phyloP scores from a whole-genome alignment of 1,140 invertebrate species.

The Dryas iulia region DNA sequence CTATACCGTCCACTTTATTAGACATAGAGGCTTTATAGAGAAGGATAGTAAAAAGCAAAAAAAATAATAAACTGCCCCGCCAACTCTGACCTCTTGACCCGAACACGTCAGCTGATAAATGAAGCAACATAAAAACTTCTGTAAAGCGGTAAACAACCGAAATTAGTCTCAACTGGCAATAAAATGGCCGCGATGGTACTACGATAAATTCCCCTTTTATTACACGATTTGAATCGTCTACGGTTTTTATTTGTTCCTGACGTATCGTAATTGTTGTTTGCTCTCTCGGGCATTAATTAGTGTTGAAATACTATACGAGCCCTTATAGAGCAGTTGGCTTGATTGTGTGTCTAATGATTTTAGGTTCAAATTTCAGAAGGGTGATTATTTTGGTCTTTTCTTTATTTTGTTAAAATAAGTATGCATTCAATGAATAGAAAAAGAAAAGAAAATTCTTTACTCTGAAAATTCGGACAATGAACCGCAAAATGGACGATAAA shows the following conservation, averaged over 20 bases:
- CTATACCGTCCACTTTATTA: neutral
- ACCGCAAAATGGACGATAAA: no score
- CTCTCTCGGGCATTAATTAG: slow-evolving; percentile 61
- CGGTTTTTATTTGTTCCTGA: slow-evolving; percentile 54
- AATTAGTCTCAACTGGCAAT: slow-evolving; percentile 58
- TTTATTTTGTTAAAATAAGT: neutral
- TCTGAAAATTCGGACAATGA: no score
- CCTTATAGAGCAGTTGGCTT: neutral
- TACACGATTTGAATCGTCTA: slow-evolving; percentile 51
- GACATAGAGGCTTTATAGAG: neutral
- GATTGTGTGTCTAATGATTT: neutral
- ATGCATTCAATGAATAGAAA: no score
- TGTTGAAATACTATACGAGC: slow-evolving; percentile 63
- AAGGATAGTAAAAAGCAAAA: neutral
- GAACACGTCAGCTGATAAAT: slow-evolving; percentile 33
- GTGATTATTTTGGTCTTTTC: neutral
- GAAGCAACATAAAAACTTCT: slow-evolving; percentile 42
- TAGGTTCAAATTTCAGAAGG: neutral
- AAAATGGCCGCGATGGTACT: slow-evolving; percentile 47
- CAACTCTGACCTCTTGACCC: slow-evolving; percentile 20
- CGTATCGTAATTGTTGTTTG: slow-evolving; percentile 71
- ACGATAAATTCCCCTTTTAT: slow-evolving; percentile 61
- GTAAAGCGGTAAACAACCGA: slow-evolving; percentile 52
- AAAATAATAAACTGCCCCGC: neutral
- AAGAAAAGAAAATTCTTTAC: no score